Percentiles rank a stretch among this genome's conserved stretches.
Evolutionary conservation across 1,140 invertebrate species (phyloP).

Genomic region (Leucophenga varia): DNA sequence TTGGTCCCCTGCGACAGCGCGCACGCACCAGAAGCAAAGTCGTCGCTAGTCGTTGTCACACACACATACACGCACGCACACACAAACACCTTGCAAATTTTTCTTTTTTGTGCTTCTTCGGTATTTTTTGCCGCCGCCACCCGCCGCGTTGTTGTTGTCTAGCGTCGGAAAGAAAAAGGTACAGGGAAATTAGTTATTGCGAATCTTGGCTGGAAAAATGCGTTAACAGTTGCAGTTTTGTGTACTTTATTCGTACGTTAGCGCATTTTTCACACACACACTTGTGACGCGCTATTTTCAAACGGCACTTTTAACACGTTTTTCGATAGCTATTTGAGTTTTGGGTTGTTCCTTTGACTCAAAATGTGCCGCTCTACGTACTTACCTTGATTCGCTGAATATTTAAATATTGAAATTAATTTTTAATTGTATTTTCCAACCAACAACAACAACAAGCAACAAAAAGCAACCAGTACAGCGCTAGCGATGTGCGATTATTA

Average conservation of each 20-base stretch:
- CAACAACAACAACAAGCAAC: conserved; percentile 27
- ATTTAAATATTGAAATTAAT: conserved; percentile 39
- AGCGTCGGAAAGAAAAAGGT: conserved; percentile 7
- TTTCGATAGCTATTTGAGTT: too few relatives aligned
- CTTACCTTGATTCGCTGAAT: conserved; percentile 34
- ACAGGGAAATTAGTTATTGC: conserved; percentile 16
- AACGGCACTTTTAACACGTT: conserved; percentile 5
- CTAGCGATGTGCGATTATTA: conserved; percentile 19
- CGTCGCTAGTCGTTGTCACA: conserved; percentile 26
- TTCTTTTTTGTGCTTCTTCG: conserved; percentile 39
- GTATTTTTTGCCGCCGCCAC: conserved; percentile 36
- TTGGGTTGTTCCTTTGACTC: too few relatives aligned
- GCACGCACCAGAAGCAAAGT: conserved; percentile 39
- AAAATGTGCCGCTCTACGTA: conserved; percentile 21
- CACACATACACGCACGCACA: conserved; percentile 24
- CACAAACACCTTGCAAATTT: conserved; percentile 44
- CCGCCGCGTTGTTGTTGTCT: conserved; percentile 21
- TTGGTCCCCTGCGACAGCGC: conserved; percentile 32
- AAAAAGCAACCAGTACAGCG: conserved; percentile 24
- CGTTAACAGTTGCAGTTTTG: too few relatives aligned
- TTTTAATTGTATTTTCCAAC: conserved; percentile 43
- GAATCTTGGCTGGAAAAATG: too few relatives aligned
- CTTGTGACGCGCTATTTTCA: conserved; percentile 39
- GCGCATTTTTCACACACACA: conserved; percentile 24
- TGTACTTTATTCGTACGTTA: too few relatives aligned